phyloP scores from a whole-genome alignment of 2,113 vertebrate species.

The Catagonus wagneri region DNA sequence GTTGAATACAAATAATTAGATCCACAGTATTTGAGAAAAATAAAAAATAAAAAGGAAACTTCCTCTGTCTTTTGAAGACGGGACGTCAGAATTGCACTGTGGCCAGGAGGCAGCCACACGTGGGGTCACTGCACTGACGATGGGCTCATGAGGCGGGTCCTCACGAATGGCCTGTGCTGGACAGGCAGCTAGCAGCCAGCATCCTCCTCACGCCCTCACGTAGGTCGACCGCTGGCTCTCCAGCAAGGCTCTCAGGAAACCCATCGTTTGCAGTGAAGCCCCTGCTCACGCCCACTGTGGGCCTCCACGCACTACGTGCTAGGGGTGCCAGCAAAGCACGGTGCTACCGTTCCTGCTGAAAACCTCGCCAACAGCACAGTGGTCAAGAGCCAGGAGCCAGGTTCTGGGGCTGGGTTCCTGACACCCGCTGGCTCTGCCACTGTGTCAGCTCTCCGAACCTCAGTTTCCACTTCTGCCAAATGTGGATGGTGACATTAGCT shows the following conservation, averaged over 20 bases:
- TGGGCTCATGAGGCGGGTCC: neutral
- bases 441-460: too few relatives aligned
- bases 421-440: neutral
- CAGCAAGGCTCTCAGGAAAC: neutral
- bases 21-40: neutral
- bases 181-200: neutral
- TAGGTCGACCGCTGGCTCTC: neutral
- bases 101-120: neutral
- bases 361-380: neutral
- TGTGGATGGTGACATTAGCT: neutral
- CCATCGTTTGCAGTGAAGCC: neutral
- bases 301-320: neutral
- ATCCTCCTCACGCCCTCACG: rapidly evolving
- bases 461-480: too few relatives aligned
- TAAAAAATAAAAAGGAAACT: neutral
- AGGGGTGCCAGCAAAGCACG: neutral
- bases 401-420: too few relatives aligned
- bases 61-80: neutral
- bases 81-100: neutral
- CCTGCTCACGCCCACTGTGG: neutral
- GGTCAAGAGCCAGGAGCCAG: too few relatives aligned
- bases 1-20: neutral
- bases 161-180: too few relatives aligned
- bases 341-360: neutral
- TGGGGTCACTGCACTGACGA: neutral